A percentile compares a stretch with the other conserved stretches of the same genome.
Evolutionary conservation across 1,140 invertebrate genomes (phyloP).

Genomic region (Metopolophium dirhodum): DNA sequence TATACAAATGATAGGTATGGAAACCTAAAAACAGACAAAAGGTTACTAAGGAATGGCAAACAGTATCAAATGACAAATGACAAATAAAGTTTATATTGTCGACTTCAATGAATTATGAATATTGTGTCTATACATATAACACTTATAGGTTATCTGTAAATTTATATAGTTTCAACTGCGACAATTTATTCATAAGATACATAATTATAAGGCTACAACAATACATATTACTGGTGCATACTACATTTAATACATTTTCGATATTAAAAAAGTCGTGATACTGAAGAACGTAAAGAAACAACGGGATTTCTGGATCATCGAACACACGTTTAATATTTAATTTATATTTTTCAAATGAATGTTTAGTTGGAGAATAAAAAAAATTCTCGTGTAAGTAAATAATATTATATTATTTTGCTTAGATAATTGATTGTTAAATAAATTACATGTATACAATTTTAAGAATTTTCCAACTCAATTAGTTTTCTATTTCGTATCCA

Average conservation of each 20-base stretch:
- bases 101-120: background rate
- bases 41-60: background rate
- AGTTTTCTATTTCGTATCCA: background rate
- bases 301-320: background rate
- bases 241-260: background rate
- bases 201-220: background rate
- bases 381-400: background rate
- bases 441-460: background rate
- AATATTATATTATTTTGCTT: background rate
- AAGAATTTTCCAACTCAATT: background rate
- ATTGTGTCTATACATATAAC: background rate
- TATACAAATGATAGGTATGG: background rate
- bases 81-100: background rate
- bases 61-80: background rate
- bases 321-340: background rate
- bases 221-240: background rate
- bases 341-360: background rate
- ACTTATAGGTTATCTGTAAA: background rate
- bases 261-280: background rate
- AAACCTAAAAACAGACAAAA: background rate
- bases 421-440: background rate
- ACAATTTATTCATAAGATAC: background rate
- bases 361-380: background rate
- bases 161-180: background rate
- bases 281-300: background rate